A percentile compares a stretch with the other conserved stretches of the same genome.
Conservation (phyloP, 2,797 vertebrate species). For the Anabacerthia variegaticeps region DNA sequence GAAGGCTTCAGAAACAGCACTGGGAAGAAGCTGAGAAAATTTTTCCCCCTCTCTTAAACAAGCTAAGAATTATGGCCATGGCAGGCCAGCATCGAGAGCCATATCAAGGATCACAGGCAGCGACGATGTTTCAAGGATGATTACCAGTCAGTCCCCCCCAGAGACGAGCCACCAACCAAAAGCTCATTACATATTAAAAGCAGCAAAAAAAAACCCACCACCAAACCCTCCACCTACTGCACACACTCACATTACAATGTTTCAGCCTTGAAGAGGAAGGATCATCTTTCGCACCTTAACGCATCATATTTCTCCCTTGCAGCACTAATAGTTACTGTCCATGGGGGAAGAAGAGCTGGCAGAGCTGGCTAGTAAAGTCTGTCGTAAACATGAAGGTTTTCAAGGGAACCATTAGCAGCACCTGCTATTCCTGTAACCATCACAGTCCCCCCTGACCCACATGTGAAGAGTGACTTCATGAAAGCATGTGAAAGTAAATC, state of each 20-base stretch:
- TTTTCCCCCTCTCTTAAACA: background rate
- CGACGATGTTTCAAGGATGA: background rate
- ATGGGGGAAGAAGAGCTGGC: background rate
- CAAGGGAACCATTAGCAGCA: background rate
- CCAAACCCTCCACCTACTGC: background rate
- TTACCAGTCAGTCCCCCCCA: background rate
- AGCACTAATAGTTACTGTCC: background rate
- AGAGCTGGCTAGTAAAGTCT: background rate
- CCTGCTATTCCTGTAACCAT: background rate
- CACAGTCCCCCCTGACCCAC: background rate
- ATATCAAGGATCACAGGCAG: background rate
- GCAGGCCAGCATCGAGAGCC: background rate
- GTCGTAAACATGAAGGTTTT: background rate
- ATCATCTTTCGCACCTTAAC: background rate
- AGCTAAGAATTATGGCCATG: background rate
- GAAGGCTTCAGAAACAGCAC: background rate
- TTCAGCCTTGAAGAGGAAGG: background rate
- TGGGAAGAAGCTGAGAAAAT: background rate
- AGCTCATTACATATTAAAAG: constrained; percentile 50
- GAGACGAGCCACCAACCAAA: background rate
- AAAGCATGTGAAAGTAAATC: background rate
- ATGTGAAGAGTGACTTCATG: background rate
- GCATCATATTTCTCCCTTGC: background rate
- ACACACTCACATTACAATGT: background rate
- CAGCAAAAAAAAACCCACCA: background rate